phyloP scores from a whole-genome alignment of 1,140 invertebrate species.

The Drosophila ercepeae region DNA sequence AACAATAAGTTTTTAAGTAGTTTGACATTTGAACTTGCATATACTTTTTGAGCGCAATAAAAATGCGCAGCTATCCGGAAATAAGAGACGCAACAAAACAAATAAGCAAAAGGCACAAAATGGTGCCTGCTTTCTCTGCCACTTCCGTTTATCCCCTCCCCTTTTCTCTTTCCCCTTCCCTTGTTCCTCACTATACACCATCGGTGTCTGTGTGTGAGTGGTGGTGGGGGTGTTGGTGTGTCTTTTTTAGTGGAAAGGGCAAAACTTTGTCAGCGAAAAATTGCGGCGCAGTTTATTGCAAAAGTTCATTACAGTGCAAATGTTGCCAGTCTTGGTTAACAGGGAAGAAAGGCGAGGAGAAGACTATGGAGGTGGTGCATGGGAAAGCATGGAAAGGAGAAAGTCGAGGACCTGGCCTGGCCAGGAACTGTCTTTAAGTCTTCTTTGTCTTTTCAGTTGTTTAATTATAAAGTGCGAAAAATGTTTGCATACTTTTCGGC shows the following conservation, averaged over 20 bases:
- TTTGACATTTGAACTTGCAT: constrained; percentile 82
- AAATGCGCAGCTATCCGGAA: constrained; percentile 79
- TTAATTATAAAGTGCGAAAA: constrained; percentile 82
- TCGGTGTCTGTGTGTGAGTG: not conserved
- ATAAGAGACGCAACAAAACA: constrained; percentile 77
- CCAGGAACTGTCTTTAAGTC: constrained; percentile 51
- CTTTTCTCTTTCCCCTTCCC: not conserved
- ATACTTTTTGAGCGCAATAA: constrained; percentile 75
- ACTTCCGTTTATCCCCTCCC: not conserved
- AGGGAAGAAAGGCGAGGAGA: constrained; percentile 1
- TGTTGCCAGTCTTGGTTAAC: constrained; percentile 61
- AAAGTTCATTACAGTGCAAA: constrained; percentile 82
- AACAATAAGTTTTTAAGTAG: constrained; percentile 82
- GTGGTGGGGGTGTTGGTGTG: constrained; percentile 2
- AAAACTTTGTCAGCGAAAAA: constrained; percentile 81
- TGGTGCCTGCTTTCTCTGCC: constrained; percentile 12
- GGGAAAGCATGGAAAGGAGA: not conserved
- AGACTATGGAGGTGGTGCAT: not conserved
- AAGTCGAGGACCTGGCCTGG: not conserved
- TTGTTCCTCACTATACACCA: not conserved
- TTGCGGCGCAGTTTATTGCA: constrained; percentile 81
- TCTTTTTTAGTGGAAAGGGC: constrained; percentile 32
- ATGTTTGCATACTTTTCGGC: constrained; percentile 78
- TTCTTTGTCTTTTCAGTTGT: constrained; percentile 74
- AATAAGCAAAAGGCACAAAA: constrained; percentile 64